Evolutionary conservation across 2,113 vertebrate genomes (phyloP), one percentile per base, ranked within the genome.

Genomic region (Andinoacara biseriatus): DNA sequence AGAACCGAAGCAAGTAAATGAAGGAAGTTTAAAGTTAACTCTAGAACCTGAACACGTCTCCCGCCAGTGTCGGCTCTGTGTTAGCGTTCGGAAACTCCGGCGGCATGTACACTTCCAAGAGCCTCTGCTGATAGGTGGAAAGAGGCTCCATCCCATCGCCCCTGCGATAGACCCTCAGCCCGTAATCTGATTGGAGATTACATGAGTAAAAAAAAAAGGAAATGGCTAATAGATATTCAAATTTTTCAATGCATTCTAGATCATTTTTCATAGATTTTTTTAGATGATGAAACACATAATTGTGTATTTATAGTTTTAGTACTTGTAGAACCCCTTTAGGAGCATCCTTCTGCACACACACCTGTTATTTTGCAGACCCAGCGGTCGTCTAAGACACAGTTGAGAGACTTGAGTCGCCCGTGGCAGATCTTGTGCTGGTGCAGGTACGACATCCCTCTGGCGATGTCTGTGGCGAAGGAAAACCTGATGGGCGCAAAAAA

Each of bases 321-420:
- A 49, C 40, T 52, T 7, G 17, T 17, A 52, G 49, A 17, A 17
- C 17, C 46, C 46, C 52, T 52, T 69, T 20, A 49, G 0, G 26
- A 56, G 31, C 1, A 52, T 31, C 49, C 26, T 43, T 43, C 33
- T 31, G 22, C 13, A 18, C 0, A 0, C 26, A 17, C 13, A 85
- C 96, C 97, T 94, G 96, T 93, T 91, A 97, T 96, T 93, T 97
- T 97, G 92, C 96, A 97, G 89, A 97, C 95, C 96, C 97, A 98
- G 82, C 94, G 93, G 87, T 96, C 96, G 74, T 97, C 96, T 46
- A 96, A 91, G 8, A 97, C 96, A 79, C 95, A 97, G 92, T 98
- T 97, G 3, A 86, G 88, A 7, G 96, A 97, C 79, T 96, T 97
- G 56, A 97, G 85, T 14, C 91, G 92, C 20, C 96, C 94, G 4